Evolutionary conservation across 2,797 vertebrate genomes (phyloP).

Genomic region (Cossypha caffra): DNA sequence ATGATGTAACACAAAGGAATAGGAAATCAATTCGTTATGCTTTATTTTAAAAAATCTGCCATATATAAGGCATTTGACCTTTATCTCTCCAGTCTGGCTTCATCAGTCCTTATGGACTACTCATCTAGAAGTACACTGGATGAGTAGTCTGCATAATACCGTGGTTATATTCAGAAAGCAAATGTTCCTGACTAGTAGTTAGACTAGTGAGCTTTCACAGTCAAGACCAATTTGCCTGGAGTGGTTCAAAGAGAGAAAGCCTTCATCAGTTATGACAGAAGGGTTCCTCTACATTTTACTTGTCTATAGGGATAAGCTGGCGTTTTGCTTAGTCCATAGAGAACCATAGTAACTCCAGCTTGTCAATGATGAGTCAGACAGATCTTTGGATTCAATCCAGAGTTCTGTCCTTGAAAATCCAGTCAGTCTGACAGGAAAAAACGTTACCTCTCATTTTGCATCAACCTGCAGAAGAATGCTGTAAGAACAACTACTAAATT

Average conservation of each 20-base stretch:
- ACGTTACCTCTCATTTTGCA: constrained; percentile 11
- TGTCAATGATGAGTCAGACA: constrained; percentile 58
- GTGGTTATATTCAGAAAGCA: neutral
- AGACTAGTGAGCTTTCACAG: neutral
- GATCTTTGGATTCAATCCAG: constrained; percentile 57
- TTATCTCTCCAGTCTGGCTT: neutral
- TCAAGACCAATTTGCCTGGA: neutral
- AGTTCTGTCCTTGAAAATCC: constrained; percentile 62
- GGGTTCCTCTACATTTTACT: constrained; percentile 7
- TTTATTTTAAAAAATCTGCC: neutral
- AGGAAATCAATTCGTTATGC: neutral
- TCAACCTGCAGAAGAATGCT: neutral
- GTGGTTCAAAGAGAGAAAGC: neutral
- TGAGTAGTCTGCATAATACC: neutral
- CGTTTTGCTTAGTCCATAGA: constrained; percentile 30
- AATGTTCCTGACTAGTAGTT: neutral
- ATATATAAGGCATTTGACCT: neutral
- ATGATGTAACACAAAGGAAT: neutral
- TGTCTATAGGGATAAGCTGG: constrained; percentile 39
- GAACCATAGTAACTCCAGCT: constrained; percentile 42
- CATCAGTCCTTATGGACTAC: neutral
- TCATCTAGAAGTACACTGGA: neutral
- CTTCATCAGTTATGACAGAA: constrained; percentile 28
- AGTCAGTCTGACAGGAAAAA: constrained; percentile 44
- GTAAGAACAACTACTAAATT: constrained; percentile 7